Evolutionary conservation across 37 sponge, comb jelly and placozoan genomes (phyloP).

Genomic region (Mnemiopsis leidyi): DNA sequence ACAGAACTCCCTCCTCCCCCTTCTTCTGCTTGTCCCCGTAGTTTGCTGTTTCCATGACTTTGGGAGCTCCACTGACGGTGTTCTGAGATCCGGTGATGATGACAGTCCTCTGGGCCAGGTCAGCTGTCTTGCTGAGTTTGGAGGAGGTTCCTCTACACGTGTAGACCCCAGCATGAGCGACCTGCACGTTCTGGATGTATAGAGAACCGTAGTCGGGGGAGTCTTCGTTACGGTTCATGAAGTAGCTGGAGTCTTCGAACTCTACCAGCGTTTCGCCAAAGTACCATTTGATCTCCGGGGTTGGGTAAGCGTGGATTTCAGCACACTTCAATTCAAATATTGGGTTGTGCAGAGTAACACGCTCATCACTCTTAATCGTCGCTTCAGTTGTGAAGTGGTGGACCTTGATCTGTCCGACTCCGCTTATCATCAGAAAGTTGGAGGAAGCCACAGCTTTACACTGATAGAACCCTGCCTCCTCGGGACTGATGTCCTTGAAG

Average conservation of each 20-base stretch:
- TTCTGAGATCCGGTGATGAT: slow-evolving; percentile 39
- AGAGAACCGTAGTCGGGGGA: slow-evolving; percentile 5
- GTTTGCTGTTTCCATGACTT: neutral
- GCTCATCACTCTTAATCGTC: neutral
- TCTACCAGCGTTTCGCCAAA: neutral
- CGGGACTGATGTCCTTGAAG: slow-evolving; percentile 22
- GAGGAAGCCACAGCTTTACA: neutral
- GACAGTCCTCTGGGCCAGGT: neutral
- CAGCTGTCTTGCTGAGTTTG: neutral
- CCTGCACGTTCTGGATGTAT: slow-evolving; percentile 45
- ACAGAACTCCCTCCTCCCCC: neutral
- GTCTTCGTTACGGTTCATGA: neutral
- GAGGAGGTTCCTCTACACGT: slow-evolving; percentile 11
- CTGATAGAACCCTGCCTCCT: slow-evolving; percentile 33
- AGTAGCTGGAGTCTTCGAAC: neutral
- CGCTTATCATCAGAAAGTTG: slow-evolving; percentile 38
- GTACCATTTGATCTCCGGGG: neutral
- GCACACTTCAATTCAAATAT: slow-evolving; percentile 12
- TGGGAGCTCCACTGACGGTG: slow-evolving; percentile 33
- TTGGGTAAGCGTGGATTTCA: neutral
- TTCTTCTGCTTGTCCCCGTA: slow-evolving; percentile 20
- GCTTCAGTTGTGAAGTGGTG: slow-evolving; percentile 3
- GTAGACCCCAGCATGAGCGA: slow-evolving; percentile 10
- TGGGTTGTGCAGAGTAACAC: slow-evolving; percentile 3
- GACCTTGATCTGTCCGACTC: slow-evolving; percentile 28